These are phyloP conservation scores for Scolanthus callimorphus DNA, from an alignment of 92 coral and sea anemone genomes.

Conservation along the genomic window DNA sequence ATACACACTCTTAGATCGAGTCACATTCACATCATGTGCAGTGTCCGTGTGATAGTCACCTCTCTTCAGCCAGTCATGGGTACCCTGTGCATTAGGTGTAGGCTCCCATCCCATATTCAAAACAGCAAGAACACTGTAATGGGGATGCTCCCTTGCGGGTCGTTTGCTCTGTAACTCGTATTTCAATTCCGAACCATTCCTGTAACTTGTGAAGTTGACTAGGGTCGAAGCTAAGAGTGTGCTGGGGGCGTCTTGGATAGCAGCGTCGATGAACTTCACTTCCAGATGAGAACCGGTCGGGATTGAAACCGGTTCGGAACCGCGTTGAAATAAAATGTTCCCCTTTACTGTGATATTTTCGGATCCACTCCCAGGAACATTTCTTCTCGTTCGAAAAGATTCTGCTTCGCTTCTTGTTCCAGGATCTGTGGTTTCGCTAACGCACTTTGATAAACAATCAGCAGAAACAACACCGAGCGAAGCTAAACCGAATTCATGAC, in stretches of 20 bases:
- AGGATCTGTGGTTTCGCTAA: no score
- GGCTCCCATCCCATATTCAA: constrained; percentile 84
- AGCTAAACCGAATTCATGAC: no score
- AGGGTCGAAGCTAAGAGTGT: not conserved
- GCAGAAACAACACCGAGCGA: no score
- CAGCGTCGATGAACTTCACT: constrained; percentile 2
- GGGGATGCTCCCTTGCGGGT: constrained; percentile 5
- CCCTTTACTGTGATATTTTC: constrained; percentile 14
- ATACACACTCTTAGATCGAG: constrained; percentile 16
- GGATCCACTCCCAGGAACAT: not conserved
- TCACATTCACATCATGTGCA: constrained; percentile 37
- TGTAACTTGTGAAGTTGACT: constrained; percentile 8
- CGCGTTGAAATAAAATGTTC: not conserved
- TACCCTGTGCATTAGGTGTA: constrained; percentile 10
- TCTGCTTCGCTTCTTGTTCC: no score
- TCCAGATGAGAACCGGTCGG: constrained; percentile 15
- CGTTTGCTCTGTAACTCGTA: constrained; percentile 4
- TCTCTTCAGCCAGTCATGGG: constrained; percentile 46
- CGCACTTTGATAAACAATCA: no score
- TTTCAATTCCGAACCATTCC: constrained; percentile 4
- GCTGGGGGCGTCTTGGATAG: constrained; percentile 1
- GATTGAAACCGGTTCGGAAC: constrained; percentile 3
- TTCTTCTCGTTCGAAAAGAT: no score
- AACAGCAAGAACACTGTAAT: constrained; percentile 70
- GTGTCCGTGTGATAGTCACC: constrained; percentile 76